Evolutionary conservation across 2,113 vertebrate species (phyloP).

Genomic region (Sterna hirundo): DNA sequence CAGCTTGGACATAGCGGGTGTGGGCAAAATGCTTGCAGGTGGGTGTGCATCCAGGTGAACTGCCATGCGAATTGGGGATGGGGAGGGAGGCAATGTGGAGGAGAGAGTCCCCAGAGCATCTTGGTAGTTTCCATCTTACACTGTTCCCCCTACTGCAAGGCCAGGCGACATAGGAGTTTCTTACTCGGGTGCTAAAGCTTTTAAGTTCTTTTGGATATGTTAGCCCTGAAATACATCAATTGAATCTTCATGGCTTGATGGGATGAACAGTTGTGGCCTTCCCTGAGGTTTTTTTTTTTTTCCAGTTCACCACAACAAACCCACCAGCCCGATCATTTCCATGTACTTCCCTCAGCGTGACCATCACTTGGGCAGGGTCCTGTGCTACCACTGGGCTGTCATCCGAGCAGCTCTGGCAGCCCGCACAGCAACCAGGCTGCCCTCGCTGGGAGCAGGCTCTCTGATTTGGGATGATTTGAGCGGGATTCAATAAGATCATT

Average conservation of each 20-base stretch:
- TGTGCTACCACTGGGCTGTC: not conserved
- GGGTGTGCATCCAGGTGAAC: not conserved
- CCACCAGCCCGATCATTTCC: not conserved
- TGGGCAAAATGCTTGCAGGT: not conserved
- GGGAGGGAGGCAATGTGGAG: not conserved
- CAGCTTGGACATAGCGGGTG: not conserved
- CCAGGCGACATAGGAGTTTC: not conserved
- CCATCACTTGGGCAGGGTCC: not conserved
- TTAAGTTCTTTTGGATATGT: not conserved
- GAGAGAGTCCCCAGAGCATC: not conserved
- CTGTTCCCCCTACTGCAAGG: accelerated
- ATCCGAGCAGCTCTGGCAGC: not conserved
- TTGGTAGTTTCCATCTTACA: not conserved
- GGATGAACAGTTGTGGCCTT: not conserved
- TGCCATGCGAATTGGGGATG: accelerated
- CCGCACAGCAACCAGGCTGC: not conserved
- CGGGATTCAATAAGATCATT: not conserved
- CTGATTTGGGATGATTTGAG: not conserved
- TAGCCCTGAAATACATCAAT: not conserved
- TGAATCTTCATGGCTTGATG: not conserved
- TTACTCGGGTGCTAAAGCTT: not conserved
- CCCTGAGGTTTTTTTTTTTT: not conserved
- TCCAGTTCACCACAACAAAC: not conserved
- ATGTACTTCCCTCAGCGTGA: not conserved
- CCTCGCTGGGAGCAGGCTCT: not conserved